Base-by-base conservation (phyloP, 2,113 vertebrate species). In the Saccopteryx bilineata region DNA sequence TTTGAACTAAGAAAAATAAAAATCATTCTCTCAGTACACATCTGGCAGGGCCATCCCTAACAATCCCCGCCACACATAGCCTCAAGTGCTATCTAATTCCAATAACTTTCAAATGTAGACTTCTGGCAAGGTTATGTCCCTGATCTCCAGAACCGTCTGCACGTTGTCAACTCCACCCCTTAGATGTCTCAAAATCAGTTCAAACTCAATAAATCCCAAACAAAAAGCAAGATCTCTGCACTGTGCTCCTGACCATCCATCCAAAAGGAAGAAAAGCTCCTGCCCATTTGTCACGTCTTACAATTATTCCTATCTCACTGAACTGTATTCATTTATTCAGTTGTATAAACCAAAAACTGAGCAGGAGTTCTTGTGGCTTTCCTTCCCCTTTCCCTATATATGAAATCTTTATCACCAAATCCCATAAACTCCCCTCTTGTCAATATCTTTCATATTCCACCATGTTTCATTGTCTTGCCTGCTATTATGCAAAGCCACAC, bases 21-120 rank as follows among this genome's bases (percentile, higher is more conserved):
- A 33, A 92, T 83, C 46, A 76, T 9, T 54, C 69, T 71, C 50
- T 91, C 66, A 81, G 83, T 21, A 58, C 1, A 68, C 48, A 54
- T 39, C 48, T 46, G 90, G 9, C 14, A 52, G n/a, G 60, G 7
- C 14, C 21, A 87, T 52, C 61, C 50, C 76, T 79, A 80, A 39
- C 50, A 93, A 74, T 76, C 28, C 72, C 21, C 91, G 71, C 61
- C 33, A 48, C 68, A n/a, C 5, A 52, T 68, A 63, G 15, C 58
- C 10, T 94, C 72, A 86, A 94, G 89, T 63, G 56, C 5, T 65
- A 74, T 24, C 61, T 90, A 92, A 81, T 97, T 90, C 56, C 28
- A 91, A 50, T 26, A 65, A 76, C 31, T 72, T 92, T 21, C 39
- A 56, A 61, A 87, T 61, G 24, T 56, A 50, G 13, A 90, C 33